Conservation (phyloP, 2,888 invertebrate species). For the Synanthedon myopaeformis region DNA sequence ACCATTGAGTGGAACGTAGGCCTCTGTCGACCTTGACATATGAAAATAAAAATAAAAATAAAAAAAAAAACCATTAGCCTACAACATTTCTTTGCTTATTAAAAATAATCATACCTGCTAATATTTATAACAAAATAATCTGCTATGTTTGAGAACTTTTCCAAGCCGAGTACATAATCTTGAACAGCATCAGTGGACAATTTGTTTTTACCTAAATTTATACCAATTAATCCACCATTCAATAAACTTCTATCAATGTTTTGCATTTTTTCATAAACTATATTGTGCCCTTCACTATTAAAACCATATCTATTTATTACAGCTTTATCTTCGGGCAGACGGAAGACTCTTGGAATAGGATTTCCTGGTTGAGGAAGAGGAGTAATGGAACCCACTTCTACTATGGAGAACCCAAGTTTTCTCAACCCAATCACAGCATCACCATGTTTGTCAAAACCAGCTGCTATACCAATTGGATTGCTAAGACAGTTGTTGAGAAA, state of each 20-base stretch:
- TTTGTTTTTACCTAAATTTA: conserved; percentile 98
- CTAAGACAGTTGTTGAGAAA: conserved; percentile 79
- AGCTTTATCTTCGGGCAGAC: conserved; percentile 85
- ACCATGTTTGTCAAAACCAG: conserved; percentile 98
- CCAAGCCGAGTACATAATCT: conserved; percentile 90
- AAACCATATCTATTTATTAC: conserved; percentile 93
- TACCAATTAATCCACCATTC: conserved; percentile 80
- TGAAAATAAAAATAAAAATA: too few species aligned
- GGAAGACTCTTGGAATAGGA: conserved; percentile 91
- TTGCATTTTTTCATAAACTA: conserved; percentile 76
- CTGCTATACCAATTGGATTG: conserved; percentile 97
- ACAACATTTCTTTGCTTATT: too few species aligned
- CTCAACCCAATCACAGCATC: conserved; percentile 87
- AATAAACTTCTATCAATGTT: conserved; percentile 61
- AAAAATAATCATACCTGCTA: conserved; percentile 72
- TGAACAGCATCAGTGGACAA: conserved; percentile 76
- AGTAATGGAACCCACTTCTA: conserved; percentile 97
- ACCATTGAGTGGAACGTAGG: too few species aligned
- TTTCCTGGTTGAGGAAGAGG: conserved; percentile 95
- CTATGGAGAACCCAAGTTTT: conserved; percentile 91
- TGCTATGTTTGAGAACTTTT: conserved; percentile 83
- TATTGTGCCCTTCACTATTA: conserved; percentile 92
- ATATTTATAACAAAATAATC: conserved; percentile 98
- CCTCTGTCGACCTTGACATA: too few species aligned
- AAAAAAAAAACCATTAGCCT: too few species aligned